phyloP scores from a whole-genome alignment of 2,797 vertebrate genomes.

The Peromyscus aztecus region DNA sequence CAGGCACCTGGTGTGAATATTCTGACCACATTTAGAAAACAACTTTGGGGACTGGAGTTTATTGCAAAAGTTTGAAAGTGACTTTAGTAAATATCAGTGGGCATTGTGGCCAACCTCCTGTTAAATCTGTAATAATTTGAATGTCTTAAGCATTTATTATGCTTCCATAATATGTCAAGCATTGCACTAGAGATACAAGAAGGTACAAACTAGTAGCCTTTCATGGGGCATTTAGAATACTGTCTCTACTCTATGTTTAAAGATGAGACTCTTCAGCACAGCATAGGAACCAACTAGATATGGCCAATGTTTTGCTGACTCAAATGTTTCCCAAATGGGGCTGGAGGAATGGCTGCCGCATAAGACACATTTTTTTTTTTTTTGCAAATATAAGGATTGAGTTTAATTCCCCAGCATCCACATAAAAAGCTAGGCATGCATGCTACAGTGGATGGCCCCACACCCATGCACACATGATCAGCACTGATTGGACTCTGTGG shows the following conservation, averaged over 20 bases:
- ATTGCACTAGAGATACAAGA: neutral
- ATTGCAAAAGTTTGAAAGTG: slow-evolving; percentile 1
- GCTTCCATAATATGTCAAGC: neutral
- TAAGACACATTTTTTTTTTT: neutral
- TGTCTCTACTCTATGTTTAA: neutral
- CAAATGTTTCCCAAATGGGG: neutral
- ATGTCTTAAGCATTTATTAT: slow-evolving; percentile 26
- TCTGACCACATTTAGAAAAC: neutral
- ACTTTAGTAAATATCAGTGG: slow-evolving; percentile 49
- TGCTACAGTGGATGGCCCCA: neutral
- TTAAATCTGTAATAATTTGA: slow-evolving; percentile 15
- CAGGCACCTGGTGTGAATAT: neutral
- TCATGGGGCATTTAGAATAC: neutral
- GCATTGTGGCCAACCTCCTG: neutral
- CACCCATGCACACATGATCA: neutral
- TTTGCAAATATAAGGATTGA: neutral
- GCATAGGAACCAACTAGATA: neutral
- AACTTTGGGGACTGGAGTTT: neutral
- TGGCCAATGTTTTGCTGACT: neutral
- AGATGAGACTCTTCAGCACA: neutral
- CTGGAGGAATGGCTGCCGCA: neutral
- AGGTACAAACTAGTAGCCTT: slow-evolving; percentile 16
- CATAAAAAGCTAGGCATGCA: neutral
- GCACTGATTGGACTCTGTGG: neutral
- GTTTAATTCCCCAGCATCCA: neutral